A percentile compares a stretch with the other conserved stretches of the same genome.
Evolutionary conservation across 2,113 vertebrate genomes (phyloP).

Genomic region (Taurulus bubalis): DNA sequence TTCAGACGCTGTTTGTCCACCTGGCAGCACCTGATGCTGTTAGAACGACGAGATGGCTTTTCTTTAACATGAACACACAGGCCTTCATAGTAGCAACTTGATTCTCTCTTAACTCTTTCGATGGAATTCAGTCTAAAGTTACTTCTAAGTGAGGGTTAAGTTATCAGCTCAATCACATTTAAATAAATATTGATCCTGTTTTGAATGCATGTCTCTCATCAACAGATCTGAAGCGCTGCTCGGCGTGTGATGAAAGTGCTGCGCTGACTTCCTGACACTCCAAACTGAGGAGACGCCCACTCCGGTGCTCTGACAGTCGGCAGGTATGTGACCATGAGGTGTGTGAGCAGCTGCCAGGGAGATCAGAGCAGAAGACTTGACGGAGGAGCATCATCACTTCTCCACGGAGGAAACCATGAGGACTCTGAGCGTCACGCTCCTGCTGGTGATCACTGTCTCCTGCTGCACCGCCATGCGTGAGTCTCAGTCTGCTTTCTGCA

Average conservation of each 20-base stretch:
- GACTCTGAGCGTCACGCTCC: not conserved
- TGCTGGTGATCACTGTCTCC: not conserved
- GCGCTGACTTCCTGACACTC: not conserved
- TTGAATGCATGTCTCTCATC: not conserved
- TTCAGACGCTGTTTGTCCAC: no score
- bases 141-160: not conserved
- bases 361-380: not conserved
- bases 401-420: not conserved
- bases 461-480: slow-evolving; percentile 13
- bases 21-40: not conserved
- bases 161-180: not conserved
- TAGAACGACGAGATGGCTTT: not conserved
- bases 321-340: not conserved
- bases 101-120: not conserved
- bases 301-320: not conserved
- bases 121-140: not conserved
- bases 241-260: not conserved
- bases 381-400: not conserved
- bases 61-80: not conserved
- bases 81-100: not conserved
- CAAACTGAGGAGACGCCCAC: not conserved
- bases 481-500: not conserved
- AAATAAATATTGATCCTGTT: not conserved
- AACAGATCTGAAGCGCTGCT: not conserved
- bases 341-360: not conserved